phyloP scores from a whole-genome alignment of 2,113 vertebrate species.

The Colius striatus region DNA sequence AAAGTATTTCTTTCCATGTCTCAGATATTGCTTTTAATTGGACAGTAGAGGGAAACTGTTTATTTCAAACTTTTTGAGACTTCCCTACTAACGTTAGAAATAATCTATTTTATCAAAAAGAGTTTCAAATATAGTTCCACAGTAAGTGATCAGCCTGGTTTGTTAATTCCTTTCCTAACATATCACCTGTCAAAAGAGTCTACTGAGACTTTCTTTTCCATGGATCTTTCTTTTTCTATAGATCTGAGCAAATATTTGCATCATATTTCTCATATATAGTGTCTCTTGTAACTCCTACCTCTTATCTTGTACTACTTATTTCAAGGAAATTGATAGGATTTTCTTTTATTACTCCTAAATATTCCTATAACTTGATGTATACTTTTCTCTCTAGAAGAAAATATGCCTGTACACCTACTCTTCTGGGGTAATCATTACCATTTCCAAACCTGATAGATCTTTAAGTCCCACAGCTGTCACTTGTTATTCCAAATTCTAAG shows the following conservation, averaged over 20 bases:
- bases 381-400: background rate
- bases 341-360: background rate
- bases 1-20: background rate
- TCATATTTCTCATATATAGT: background rate
- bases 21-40: background rate
- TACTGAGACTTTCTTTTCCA: background rate
- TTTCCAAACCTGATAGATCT: background rate
- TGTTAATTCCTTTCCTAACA: background rate
- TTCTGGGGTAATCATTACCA: background rate
- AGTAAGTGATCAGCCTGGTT: background rate
- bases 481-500: conserved; percentile 2
- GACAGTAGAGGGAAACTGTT: background rate
- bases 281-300: background rate
- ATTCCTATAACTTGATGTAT: background rate
- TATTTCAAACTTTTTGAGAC: background rate
- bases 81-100: background rate
- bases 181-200: background rate
- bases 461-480: background rate
- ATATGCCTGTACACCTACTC: background rate
- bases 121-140: background rate
- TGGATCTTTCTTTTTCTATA: background rate
- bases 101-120: background rate
- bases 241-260: background rate
- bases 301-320: background rate
- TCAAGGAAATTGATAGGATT: background rate